Evolutionary conservation across 2,797 vertebrate genomes (phyloP).

Genomic region (Cuculus canorus): DNA sequence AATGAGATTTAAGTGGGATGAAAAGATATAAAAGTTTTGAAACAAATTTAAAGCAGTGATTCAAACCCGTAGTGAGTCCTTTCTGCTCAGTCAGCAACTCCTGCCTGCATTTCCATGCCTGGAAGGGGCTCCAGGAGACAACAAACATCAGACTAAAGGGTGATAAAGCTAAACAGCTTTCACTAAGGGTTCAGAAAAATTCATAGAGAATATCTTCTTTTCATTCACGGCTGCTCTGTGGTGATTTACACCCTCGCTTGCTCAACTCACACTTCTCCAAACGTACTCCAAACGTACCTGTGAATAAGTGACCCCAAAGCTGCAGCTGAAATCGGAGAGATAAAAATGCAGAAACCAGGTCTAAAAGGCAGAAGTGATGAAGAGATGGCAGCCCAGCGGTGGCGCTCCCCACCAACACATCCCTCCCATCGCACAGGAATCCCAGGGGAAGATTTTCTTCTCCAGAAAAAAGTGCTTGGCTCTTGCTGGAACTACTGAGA

Average conservation of each 20-base stretch:
- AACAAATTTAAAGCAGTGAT: background rate
- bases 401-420: background rate
- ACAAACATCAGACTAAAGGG: background rate
- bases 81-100: background rate
- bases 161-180: background rate
- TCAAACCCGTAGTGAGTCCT: background rate
- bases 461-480: background rate
- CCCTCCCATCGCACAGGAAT: background rate
- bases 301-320: background rate
- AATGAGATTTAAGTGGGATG: background rate
- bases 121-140: background rate
- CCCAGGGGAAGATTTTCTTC: background rate
- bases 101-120: background rate
- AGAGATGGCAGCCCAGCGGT: background rate
- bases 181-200: background rate
- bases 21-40: background rate
- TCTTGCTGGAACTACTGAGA: background rate
- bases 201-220: accelerated
- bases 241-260: background rate
- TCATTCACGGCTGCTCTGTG: background rate
- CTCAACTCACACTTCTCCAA: too few species aligned
- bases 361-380: background rate
- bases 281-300: accelerated
- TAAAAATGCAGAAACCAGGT: background rate
- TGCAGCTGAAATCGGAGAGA: background rate